Conservation (phyloP, 2,888 invertebrate species). For the Acanthosepion esculentum region DNA sequence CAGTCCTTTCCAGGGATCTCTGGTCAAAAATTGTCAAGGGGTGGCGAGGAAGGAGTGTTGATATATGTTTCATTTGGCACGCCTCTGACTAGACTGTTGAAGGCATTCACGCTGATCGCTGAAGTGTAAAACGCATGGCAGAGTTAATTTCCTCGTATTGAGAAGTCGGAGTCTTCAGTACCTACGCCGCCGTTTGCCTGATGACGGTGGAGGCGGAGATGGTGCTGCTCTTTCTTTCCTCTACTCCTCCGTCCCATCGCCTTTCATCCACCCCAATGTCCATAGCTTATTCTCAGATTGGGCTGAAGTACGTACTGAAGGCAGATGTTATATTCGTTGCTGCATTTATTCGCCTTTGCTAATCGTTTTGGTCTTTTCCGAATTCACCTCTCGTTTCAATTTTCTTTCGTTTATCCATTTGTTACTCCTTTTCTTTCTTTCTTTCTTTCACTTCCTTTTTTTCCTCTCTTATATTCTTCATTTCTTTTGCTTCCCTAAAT, state of each 20-base stretch:
- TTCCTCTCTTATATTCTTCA: too few relatives aligned
- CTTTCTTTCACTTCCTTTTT: too few relatives aligned
- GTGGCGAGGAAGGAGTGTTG: background rate
- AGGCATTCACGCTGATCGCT: background rate
- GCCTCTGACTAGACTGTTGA: conserved; percentile 33
- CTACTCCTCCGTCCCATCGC: background rate
- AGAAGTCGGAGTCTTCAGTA: conserved; percentile 9
- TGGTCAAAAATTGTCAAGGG: conserved; percentile 33
- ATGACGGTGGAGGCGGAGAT: background rate
- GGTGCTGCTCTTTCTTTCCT: background rate
- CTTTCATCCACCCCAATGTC: background rate
- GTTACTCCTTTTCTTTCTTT: background rate
- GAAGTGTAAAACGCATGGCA: background rate
- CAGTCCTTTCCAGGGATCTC: conserved; percentile 11
- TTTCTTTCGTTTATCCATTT: too few relatives aligned
- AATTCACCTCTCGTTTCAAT: background rate
- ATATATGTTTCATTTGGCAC: conserved; percentile 33
- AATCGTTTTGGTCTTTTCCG: background rate
- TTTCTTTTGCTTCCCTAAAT: too few relatives aligned
- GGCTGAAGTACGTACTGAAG: conserved; percentile 33
- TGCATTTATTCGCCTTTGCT: background rate
- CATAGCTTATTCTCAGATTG: conserved; percentile 2
- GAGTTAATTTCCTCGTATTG: conserved; percentile 17
- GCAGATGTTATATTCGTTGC: background rate
- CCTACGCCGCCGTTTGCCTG: background rate